Percentiles rank a stretch among this genome's conserved stretches.
Evolutionary conservation across 53 echinoderm and acorn worm species (phyloP).

Genomic region (Mesocentrotus franciscanus): DNA sequence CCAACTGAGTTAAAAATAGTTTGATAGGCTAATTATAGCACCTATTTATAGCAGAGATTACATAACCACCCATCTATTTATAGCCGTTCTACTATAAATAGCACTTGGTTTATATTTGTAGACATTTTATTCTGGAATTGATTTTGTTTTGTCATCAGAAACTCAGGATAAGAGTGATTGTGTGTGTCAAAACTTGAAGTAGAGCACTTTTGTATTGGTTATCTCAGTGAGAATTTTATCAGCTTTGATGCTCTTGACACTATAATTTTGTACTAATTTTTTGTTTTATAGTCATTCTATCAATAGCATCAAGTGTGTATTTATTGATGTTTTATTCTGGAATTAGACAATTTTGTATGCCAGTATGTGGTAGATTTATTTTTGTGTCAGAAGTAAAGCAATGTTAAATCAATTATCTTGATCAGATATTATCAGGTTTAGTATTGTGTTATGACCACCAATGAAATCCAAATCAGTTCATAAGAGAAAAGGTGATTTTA

Average conservation of each 20-base stretch:
- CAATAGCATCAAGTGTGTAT: no score
- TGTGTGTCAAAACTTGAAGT: no score
- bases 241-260: no score
- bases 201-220: no score
- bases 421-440: background rate
- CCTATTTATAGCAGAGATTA: background rate
- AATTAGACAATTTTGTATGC: no score
- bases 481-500: background rate
- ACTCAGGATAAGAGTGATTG: no score
- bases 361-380: no score
- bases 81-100: background rate
- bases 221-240: no score
- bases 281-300: background rate
- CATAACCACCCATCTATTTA: background rate
- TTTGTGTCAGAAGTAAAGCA: background rate
- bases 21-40: background rate
- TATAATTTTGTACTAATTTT: no score
- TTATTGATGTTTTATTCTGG: no score
- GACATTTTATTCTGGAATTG: background rate
- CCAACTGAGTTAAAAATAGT: background rate
- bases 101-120: background rate
- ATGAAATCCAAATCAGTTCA: background rate
- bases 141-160: background rate
- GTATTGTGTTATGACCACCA: background rate
- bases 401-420: background rate